Evolutionary conservation across 2,888 invertebrate species (phyloP).

Genomic region (Cyrtodaria siliqua): DNA sequence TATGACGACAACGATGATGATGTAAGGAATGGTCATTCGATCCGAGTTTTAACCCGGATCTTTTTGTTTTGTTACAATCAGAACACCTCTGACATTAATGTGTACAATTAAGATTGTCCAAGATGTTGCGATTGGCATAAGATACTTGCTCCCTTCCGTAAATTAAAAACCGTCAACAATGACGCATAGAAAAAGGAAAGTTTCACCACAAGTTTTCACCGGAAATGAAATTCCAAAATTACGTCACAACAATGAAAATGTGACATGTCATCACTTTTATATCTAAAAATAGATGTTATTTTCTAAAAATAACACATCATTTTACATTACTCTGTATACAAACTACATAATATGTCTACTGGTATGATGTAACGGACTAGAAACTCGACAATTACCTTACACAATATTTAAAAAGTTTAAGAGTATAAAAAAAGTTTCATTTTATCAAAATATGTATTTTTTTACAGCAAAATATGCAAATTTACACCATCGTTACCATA

Average conservation of each 20-base stretch:
- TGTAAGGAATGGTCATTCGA: slow-evolving; percentile 16
- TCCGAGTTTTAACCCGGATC: slow-evolving; percentile 16
- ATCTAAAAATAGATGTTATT: slow-evolving; percentile 58
- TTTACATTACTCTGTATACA: slow-evolving; percentile 27
- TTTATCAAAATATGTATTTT: slow-evolving; percentile 51
- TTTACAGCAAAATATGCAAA: slow-evolving; percentile 40
- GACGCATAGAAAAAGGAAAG: slow-evolving; percentile 19
- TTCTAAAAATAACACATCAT: slow-evolving; percentile 54
- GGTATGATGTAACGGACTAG: slow-evolving; percentile 4
- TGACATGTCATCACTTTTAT: slow-evolving; percentile 48
- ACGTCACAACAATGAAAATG: slow-evolving; percentile 61
- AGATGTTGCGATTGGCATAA: slow-evolving; percentile 17
- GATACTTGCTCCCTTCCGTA: slow-evolving; percentile 26
- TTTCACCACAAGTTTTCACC: slow-evolving; percentile 58
- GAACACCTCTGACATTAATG: not conserved
- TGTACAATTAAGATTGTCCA: not conserved
- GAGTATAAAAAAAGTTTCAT: slow-evolving; percentile 47
- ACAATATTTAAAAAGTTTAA: slow-evolving; percentile 61
- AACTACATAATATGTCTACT: slow-evolving; percentile 24
- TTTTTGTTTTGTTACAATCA: slow-evolving; percentile 4
- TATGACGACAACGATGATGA: not conserved
- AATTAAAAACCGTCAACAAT: slow-evolving; percentile 32
- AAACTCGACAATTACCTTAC: slow-evolving; percentile 38
- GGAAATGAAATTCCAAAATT: slow-evolving; percentile 59
- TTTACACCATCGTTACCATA: slow-evolving; percentile 29